phyloP scores from a whole-genome alignment of 2,888 invertebrate species.

The Auanema freiburgensis region DNA sequence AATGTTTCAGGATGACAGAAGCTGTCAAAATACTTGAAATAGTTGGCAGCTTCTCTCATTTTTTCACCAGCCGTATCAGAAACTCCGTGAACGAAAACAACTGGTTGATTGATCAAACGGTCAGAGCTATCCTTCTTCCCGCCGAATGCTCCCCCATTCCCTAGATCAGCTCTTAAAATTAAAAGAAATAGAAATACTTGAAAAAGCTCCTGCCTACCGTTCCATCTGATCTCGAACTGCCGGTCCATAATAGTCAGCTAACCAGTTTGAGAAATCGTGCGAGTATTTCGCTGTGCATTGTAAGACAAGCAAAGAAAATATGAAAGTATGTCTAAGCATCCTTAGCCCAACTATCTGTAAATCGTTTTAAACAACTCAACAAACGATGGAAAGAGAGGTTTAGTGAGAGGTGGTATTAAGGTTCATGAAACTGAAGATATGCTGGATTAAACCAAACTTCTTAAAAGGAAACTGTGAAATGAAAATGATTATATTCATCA shows the following conservation, averaged over 20 bases:
- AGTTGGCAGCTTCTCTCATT: conserved; percentile 48
- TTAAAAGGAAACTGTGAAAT: not conserved
- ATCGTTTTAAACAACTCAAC: not conserved
- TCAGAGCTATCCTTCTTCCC: conserved; percentile 47
- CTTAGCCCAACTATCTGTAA: too few relatives aligned
- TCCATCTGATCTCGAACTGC: conserved; percentile 44
- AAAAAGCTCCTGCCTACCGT: conserved; percentile 17
- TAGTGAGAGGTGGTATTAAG: too few relatives aligned
- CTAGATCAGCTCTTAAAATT: conserved; percentile 50
- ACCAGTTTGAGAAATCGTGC: conserved; percentile 41
- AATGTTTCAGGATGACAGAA: not conserved
- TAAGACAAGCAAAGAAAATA: not conserved
- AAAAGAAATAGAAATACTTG: not conserved
- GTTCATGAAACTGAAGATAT: too few relatives aligned
- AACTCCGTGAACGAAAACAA: conserved; percentile 62
- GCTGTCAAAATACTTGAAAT: conserved; percentile 34
- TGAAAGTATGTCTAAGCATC: too few relatives aligned
- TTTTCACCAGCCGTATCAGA: conserved; percentile 60
- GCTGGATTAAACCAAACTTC: too few relatives aligned
- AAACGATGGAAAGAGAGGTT: not conserved
- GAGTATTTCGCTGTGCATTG: conserved; percentile 37
- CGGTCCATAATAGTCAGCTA: conserved; percentile 42
- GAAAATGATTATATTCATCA: not conserved
- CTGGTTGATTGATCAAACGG: conserved; percentile 52
- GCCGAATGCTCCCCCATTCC: conserved; percentile 56